Evolutionary conservation across 2,113 vertebrate species (phyloP).

Genomic region (Oncorhynchus tshawytscha): DNA sequence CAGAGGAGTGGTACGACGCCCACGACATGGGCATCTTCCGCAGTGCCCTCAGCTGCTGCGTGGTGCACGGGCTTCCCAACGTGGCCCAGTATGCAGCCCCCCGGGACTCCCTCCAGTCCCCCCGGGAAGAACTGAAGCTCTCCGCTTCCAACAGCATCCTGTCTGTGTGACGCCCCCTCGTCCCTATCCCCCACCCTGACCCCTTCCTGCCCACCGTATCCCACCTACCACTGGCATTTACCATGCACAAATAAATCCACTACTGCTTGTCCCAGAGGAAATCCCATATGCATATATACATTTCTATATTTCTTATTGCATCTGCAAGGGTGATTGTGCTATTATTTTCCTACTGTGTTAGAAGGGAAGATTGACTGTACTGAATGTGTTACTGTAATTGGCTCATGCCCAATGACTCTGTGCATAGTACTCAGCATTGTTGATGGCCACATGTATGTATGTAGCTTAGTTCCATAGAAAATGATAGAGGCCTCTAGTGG

Average conservation of each 20-base stretch:
- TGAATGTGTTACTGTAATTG: neutral
- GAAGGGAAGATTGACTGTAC: neutral
- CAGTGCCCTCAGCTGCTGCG: slow-evolving; percentile 84
- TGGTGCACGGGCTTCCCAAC: slow-evolving; percentile 77
- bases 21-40: slow-evolving; percentile 74
- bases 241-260: neutral
- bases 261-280: neutral
- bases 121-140: slow-evolving; percentile 1
- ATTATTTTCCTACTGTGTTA: neutral
- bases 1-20: slow-evolving; percentile 68
- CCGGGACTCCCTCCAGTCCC: neutral
- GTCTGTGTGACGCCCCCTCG: neutral
- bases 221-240: neutral
- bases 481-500: too few relatives aligned
- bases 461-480: too few relatives aligned
- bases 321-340: neutral
- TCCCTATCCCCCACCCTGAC: neutral
- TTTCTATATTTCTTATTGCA: neutral
- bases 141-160: slow-evolving; percentile 6
- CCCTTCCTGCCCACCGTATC: neutral
- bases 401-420: neutral
- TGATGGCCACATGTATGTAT: neutral
- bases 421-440: neutral
- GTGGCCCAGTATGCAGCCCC: slow-evolving; percentile 64
- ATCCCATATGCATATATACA: neutral